Evolutionary conservation across 2,888 invertebrate genomes (phyloP).

Genomic region (Scrobipalpa atriplicella): DNA sequence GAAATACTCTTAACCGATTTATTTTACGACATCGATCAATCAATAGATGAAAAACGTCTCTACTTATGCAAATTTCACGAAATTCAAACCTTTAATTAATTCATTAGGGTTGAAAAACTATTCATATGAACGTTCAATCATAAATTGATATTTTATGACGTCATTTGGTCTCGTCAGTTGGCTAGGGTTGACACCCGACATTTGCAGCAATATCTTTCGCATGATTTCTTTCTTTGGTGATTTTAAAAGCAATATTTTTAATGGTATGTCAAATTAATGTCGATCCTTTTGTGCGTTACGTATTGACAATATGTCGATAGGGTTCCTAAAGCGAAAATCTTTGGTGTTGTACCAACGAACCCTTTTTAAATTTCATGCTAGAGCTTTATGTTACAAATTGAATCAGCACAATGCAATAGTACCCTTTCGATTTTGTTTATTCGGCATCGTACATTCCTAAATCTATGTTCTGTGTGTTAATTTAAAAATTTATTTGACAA

Average conservation of each 20-base stretch:
- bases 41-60: constrained; percentile 52
- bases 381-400: constrained; percentile 76
- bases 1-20: constrained; percentile 43
- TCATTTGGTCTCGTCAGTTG: constrained; percentile 42
- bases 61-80: constrained; percentile 65
- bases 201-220: constrained; percentile 72
- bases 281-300: constrained; percentile 65
- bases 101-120: constrained; percentile 59
- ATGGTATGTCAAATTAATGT: constrained; percentile 81
- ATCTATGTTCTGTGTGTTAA: constrained; percentile 57
- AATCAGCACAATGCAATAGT: constrained; percentile 63
- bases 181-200: constrained; percentile 52
- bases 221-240: constrained; percentile 62
- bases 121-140: constrained; percentile 49
- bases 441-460: constrained; percentile 49
- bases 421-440: constrained; percentile 56
- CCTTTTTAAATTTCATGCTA: constrained; percentile 75
- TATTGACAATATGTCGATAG: constrained; percentile 80
- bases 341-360: constrained; percentile 65
- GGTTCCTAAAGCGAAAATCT: constrained; percentile 55
- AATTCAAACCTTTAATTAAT: constrained; percentile 60
- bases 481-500: constrained; percentile 62
- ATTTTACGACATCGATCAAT: constrained; percentile 75
- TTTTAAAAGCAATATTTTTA: constrained; percentile 78
- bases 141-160: constrained; percentile 69